Conservation (phyloP, 2,797 vertebrate genomes). For the Apodemus agrarius region DNA sequence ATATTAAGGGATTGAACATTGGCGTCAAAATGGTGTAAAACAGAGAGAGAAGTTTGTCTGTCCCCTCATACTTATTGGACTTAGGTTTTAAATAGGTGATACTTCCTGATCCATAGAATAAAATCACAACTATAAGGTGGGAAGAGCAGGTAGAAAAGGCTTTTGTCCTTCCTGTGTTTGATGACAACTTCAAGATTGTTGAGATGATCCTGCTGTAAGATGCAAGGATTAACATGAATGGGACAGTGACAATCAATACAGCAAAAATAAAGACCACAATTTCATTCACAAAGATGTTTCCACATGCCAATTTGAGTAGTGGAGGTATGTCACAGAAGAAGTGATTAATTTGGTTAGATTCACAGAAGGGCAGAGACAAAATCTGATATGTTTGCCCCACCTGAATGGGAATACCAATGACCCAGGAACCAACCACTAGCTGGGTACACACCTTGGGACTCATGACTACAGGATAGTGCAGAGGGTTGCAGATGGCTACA, state of each 20-base stretch:
- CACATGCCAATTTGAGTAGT: conserved; percentile 50
- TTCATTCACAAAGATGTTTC: conserved; percentile 45
- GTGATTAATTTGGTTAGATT: conserved; percentile 67
- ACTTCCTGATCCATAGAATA: conserved; percentile 64
- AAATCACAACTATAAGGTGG: conserved; percentile 60
- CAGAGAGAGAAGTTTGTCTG: conserved; percentile 67
- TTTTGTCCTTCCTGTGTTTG: conserved; percentile 56
- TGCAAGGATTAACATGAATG: conserved; percentile 61
- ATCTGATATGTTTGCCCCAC: conserved; percentile 47
- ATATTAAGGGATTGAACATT: conserved; percentile 72
- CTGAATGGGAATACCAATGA: not conserved
- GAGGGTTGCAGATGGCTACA: conserved; percentile 71
- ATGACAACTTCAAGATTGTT: conserved; percentile 61
- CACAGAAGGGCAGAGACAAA: conserved; percentile 67
- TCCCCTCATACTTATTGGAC: not conserved
- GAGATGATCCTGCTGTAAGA: conserved; percentile 68
- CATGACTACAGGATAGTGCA: conserved; percentile 70
- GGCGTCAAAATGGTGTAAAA: conserved; percentile 73
- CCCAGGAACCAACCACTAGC: conserved; percentile 54
- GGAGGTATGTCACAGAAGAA: conserved; percentile 75
- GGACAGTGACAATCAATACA: not conserved
- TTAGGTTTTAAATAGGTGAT: conserved; percentile 68
- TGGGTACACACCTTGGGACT: conserved; percentile 34
- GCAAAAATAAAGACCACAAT: not conserved
- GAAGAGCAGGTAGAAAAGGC: conserved; percentile 78